Conservation (phyloP, 2,888 invertebrate genomes). For the Axea sp. region DNA sequence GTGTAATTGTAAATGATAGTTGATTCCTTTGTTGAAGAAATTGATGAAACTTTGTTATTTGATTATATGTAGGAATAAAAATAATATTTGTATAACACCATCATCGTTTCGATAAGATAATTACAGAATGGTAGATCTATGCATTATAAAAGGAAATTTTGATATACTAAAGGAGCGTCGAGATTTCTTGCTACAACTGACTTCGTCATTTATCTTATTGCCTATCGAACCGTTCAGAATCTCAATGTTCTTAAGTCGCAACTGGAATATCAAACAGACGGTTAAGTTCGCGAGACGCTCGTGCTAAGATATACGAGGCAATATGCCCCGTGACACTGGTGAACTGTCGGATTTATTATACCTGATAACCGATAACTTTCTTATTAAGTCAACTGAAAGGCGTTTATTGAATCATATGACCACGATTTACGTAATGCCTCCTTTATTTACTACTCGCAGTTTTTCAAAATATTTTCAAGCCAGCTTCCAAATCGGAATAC, state of each 20-base stretch:
- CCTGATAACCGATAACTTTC: slow-evolving; percentile 74
- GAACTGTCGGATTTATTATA: slow-evolving; percentile 73
- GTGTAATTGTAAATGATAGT: no score
- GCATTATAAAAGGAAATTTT: slow-evolving; percentile 56
- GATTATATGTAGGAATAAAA: no score
- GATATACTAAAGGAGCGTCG: slow-evolving; percentile 42
- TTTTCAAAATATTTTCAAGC: slow-evolving; percentile 3
- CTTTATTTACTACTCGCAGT: slow-evolving; percentile 10
- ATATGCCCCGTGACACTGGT: slow-evolving; percentile 72
- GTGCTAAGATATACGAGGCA: slow-evolving; percentile 75
- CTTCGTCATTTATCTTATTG: slow-evolving; percentile 59
- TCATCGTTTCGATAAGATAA: no score
- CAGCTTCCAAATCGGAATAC: no score
- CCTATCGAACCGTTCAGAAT: slow-evolving; percentile 60
- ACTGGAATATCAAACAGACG: slow-evolving; percentile 73
- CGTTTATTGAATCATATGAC: slow-evolving; percentile 52
- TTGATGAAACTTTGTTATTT: no score
- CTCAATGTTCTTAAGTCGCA: slow-evolving; percentile 60
- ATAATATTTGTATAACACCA: no score
- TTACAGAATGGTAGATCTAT: slow-evolving; percentile 22
- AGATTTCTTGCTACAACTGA: slow-evolving; percentile 48
- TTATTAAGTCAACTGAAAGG: slow-evolving; percentile 68
- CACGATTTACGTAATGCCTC: slow-evolving; percentile 3
- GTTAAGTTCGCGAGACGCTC: slow-evolving; percentile 68
- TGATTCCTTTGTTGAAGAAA: no score